Evolutionary conservation across 2,797 vertebrate genomes (phyloP), one percentile per base, ranked within the genome.

Genomic region (Melanotaenia parkinsoni): DNA sequence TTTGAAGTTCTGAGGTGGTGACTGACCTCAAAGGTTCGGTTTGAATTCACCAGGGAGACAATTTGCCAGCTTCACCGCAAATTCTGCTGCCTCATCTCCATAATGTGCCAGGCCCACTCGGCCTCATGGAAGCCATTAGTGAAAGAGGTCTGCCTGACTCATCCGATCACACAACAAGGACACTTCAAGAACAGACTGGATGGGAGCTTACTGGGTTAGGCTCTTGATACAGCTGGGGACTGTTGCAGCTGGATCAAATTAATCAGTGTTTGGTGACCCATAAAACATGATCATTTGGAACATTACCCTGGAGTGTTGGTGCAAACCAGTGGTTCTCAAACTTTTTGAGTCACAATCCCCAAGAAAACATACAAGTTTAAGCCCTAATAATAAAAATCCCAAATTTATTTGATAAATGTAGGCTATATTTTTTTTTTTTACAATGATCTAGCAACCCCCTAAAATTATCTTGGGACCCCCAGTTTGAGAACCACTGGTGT

Each of bases 61-160:
- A 59, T 86, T 81, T 81, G 77, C 84, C 86, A 85, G 68, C 64
- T 87, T 88, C 33, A 78, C 92, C 90, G 82, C 88, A 91, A 81
- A 67, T 78, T 87, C 76, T 90, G 86, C 89, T 58, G 82, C 70
- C 70, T 91, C 86, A 82, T 86, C 81, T 74, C 78, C 83, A 86
- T 54, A 85, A 81, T 63, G 76, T 14, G 77, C 68, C 79, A 76
- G 67, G 54, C 68, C 62, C 59, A 35, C 40, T 67, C 59, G 30
- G 75, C 64, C 82, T 16, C 77, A 88, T 91, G 89, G 91, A 88
- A 89, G 81, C 77, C 66, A 93, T 94, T 91, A 92, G 74, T 63
- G 69, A 63, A 56, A 72, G 64, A 79, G 64, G 76, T 70, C 75
- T 70, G 82, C 14, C 76, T 88, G 88, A 90, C 83, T 93, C 86